Base-by-base conservation (phyloP, 2,888 invertebrate species). In the Lasioglossum calceatum region DNA sequence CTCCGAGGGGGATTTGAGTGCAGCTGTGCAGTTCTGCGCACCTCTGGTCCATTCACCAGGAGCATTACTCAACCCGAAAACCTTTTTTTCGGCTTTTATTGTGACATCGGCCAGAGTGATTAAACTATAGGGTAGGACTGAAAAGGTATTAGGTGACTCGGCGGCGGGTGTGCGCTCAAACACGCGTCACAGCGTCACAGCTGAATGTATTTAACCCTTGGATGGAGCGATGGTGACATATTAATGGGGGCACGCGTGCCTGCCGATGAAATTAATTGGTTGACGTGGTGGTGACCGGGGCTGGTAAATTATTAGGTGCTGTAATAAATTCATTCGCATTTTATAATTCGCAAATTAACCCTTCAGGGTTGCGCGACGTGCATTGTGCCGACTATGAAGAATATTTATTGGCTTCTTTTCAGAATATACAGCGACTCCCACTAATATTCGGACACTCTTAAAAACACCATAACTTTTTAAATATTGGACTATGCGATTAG, bases 51-150 rank as follows among this genome's bases (percentile, higher is more conserved):
- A 67, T 47, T 58, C n/a, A 27, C 42, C 70, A 27, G 67, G 67
- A 54, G 70, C 54, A 70, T 78, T 71, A 54, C 70, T 27, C 78
- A 50, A 70, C n/a, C 10, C 27, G 39, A 54, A 54, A 54, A 67
- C 36, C 10, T 36, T 39, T 39, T 75, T 76, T 71, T n/a, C 16
- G 5, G 39, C 10, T 23, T 71, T 42, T 71, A 71, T 39, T 71
- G 70, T 71, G 42, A 71, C 39, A 71, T 70, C 39, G 39, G 19
- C 4, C 23, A n/a, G 5, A 14, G 39, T n/a, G 70, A 71, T 71
- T 39, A 42, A 42, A 71, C 39, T 5, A 42, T 12, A n/a, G 39
- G 70, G 70, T 42, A n/a, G 23, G 42, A 71, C 12, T n/a, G n/a
- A 42, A 42, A 71, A 23, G 70, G 70, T n/a, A 71, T 71, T 71